Conservation (phyloP, 2,797 vertebrate genomes). For the Ptychadena robeensis region DNA sequence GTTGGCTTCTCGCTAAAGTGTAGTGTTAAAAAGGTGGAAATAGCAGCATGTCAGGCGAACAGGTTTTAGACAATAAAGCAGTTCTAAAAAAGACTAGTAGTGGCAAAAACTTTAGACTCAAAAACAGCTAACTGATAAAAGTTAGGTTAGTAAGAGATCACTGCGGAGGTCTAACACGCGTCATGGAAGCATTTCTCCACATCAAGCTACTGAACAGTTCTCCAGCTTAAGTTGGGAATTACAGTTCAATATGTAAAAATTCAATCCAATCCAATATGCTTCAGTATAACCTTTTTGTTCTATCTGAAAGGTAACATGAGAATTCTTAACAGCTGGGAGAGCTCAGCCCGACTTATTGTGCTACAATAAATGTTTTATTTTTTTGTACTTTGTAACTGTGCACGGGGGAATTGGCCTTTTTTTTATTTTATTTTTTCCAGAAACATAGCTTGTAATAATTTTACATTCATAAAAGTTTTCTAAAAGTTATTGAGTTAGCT, state of each 20-base stretch:
- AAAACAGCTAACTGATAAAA: too few species aligned
- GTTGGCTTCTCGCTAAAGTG: too few species aligned
- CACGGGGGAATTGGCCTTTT: not conserved
- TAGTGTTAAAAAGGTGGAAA: not conserved
- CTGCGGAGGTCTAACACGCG: too few species aligned
- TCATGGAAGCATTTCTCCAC: too few species aligned
- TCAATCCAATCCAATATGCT: not conserved
- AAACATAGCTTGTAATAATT: constrained; percentile 22
- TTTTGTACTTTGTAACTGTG: not conserved
- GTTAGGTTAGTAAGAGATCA: too few species aligned
- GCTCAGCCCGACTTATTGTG: not conserved
- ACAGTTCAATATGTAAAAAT: too few species aligned
- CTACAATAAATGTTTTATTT: not conserved
- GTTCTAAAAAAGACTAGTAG: too few species aligned
- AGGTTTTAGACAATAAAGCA: too few species aligned
- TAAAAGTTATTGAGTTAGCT: constrained; percentile 55
- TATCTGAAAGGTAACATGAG: not conserved
- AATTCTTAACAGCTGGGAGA: not conserved
- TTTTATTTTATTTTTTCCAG: not conserved
- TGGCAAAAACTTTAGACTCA: too few species aligned
- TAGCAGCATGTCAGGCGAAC: too few species aligned
- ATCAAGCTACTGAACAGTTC: too few species aligned
- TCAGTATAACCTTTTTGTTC: not conserved
- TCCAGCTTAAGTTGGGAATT: too few species aligned
- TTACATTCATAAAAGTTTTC: constrained; percentile 46